Conservation (phyloP, 2,797 vertebrate genomes). For the Balearica regulorum region DNA sequence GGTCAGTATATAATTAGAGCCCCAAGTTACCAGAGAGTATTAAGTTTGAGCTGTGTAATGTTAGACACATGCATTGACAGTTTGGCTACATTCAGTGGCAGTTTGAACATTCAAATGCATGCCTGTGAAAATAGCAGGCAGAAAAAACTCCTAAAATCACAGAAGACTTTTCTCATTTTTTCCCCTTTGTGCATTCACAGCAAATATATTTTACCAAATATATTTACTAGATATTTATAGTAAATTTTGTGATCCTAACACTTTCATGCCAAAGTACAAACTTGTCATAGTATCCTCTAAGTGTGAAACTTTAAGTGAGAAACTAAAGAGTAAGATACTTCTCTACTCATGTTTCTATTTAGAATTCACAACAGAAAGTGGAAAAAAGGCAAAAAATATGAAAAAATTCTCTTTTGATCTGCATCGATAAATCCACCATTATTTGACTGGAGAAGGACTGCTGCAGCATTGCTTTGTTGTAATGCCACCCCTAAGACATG, state of each 20-base stretch:
- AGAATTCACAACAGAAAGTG: neutral
- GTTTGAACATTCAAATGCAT: neutral
- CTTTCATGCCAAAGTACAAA: neutral
- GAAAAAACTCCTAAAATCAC: neutral
- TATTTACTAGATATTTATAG: slow-evolving; percentile 3
- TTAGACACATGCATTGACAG: neutral
- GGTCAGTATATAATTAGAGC: slow-evolving; percentile 20
- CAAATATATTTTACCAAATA: neutral
- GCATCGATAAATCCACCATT: neutral
- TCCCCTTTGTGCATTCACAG: neutral
- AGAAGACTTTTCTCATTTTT: neutral
- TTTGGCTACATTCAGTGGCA: neutral
- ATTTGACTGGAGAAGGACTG: neutral
- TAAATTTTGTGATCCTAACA: neutral
- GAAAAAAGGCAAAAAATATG: neutral
- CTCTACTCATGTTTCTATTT: neutral
- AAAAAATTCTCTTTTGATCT: neutral
- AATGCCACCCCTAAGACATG: neutral
- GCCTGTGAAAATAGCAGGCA: neutral
- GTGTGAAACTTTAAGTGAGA: slow-evolving; percentile 25
- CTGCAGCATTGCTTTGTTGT: neutral
- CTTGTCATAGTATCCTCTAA: neutral
- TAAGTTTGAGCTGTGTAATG: slow-evolving; percentile 1
- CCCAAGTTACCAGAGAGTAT: neutral
- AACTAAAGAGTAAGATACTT: neutral